Conservation (phyloP, 2,113 vertebrate species). For the Crocuta crocuta region DNA sequence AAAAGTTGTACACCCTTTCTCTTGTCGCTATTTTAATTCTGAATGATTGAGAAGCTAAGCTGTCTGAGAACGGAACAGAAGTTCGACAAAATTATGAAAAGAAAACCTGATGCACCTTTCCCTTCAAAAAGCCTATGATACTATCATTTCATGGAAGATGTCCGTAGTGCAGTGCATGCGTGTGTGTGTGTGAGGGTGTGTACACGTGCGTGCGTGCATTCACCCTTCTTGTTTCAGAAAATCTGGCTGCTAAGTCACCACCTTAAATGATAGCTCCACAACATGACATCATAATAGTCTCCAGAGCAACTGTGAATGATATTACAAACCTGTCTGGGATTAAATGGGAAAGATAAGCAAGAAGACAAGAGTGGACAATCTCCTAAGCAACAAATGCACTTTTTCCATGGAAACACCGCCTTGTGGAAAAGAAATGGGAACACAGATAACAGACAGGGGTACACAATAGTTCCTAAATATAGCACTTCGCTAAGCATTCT, state of each 20-base stretch:
- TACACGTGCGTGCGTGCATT: accelerated
- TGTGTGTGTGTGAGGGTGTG: no score
- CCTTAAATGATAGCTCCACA: not conserved
- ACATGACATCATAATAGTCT: constrained; percentile 68
- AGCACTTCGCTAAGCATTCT: constrained; percentile 69
- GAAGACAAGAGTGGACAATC: constrained; percentile 64
- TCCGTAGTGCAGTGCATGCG: not conserved
- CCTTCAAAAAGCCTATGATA: constrained; percentile 10
- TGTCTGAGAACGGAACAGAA: not conserved
- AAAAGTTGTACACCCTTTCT: constrained; percentile 1
- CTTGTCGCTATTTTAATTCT: constrained; percentile 7
- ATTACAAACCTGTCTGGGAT: constrained; percentile 73
- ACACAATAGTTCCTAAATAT: constrained; percentile 76
- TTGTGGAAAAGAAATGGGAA: constrained; percentile 68
- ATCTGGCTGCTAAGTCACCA: constrained; percentile 62
- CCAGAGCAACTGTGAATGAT: constrained; percentile 68
- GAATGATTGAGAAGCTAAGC: not conserved
- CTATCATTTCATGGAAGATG: not conserved
- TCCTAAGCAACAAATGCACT: constrained; percentile 73
- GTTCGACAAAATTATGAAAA: constrained; percentile 20
- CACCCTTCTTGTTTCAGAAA: not conserved
- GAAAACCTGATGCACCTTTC: not conserved
- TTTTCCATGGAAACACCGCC: constrained; percentile 77
- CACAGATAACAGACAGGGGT: constrained; percentile 73
- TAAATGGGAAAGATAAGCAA: constrained; percentile 59